Percentiles rank a stretch among this genome's conserved stretches.
Evolutionary conservation across 1,140 invertebrate genomes (phyloP).

Genomic region (Heliconius hewitsoni): DNA sequence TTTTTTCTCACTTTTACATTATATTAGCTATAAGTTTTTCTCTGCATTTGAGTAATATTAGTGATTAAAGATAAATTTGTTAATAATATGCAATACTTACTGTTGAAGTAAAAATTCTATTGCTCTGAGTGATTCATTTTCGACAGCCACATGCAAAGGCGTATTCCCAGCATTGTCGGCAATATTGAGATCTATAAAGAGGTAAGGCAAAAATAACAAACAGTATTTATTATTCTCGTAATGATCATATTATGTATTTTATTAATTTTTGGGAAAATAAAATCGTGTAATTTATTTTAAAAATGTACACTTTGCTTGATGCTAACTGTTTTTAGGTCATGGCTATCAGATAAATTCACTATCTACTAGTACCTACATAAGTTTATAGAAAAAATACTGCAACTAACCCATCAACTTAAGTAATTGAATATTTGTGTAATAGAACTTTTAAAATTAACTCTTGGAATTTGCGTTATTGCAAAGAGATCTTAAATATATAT

Average conservation of each 20-base stretch:
- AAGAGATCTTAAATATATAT: too few species aligned
- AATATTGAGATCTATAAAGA: conserved; percentile 86
- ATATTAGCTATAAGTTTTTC: too few species aligned
- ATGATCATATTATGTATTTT: too few species aligned
- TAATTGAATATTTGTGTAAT: not conserved
- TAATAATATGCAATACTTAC: conserved; percentile 79
- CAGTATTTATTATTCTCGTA: too few species aligned
- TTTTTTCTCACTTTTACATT: too few species aligned
- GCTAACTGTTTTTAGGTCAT: not conserved
- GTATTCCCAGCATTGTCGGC: conserved; percentile 90
- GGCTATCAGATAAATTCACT: not conserved
- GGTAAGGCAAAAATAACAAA: too few species aligned
- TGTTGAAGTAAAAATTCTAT: conserved; percentile 87
- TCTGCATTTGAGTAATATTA: too few species aligned
- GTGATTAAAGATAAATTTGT: too few species aligned
- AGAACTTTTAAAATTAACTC: not conserved
- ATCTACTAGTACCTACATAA: not conserved
- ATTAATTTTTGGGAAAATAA: too few species aligned
- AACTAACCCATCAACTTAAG: not conserved
- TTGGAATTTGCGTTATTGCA: too few species aligned
- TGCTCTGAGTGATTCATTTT: conserved; percentile 86
- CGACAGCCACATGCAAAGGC: conserved; percentile 90
- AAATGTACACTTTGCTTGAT: not conserved
- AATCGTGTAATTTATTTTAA: not conserved
- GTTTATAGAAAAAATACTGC: not conserved